phyloP scores from a whole-genome alignment of 2,888 invertebrate genomes.

The Dolichomitus sp. region DNA sequence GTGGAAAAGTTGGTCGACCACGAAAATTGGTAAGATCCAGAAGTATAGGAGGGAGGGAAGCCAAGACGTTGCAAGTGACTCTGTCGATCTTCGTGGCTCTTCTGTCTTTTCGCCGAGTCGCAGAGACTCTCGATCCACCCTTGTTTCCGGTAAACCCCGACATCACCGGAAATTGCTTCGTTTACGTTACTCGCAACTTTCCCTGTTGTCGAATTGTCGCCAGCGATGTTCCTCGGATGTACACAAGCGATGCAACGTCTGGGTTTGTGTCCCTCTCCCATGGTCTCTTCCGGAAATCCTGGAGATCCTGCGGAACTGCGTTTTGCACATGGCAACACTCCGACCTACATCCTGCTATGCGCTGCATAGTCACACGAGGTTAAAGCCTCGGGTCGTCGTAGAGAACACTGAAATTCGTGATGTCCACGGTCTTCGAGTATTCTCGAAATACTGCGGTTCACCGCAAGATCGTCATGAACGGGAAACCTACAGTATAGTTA shows the following conservation, averaged over 20 bases:
- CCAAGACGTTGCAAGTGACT: conserved; percentile 2
- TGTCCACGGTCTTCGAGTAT: conserved; percentile 31
- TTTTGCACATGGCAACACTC: conserved; percentile 31
- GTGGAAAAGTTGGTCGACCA: conserved; percentile 38
- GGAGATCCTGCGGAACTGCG: conserved; percentile 1
- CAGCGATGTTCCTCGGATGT: not conserved
- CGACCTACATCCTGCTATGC: not conserved
- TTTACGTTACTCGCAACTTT: conserved; percentile 66
- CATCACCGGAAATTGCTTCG: conserved; percentile 70
- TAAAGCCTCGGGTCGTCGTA: not conserved
- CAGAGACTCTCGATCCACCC: conserved; percentile 25
- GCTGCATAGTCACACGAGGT: conserved; percentile 1
- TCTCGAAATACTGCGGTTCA: conserved; percentile 44
- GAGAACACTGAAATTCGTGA: conserved; percentile 17
- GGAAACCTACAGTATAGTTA: conserved; percentile 13
- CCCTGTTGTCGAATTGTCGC: not conserved
- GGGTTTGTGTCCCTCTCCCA: not conserved
- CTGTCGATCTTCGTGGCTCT: conserved; percentile 22
- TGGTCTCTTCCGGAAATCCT: conserved; percentile 4
- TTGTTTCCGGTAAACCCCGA: conserved; percentile 39
- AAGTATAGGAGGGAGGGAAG: conserved; percentile 7
- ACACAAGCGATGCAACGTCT: not conserved
- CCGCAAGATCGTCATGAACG: conserved; percentile 46
- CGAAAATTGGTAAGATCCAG: conserved; percentile 40
- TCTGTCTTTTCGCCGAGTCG: conserved; percentile 27